These are phyloP conservation scores for Tapirus terrestris DNA, from an alignment of 2,113 vertebrate genomes.

Conservation along the genomic window DNA sequence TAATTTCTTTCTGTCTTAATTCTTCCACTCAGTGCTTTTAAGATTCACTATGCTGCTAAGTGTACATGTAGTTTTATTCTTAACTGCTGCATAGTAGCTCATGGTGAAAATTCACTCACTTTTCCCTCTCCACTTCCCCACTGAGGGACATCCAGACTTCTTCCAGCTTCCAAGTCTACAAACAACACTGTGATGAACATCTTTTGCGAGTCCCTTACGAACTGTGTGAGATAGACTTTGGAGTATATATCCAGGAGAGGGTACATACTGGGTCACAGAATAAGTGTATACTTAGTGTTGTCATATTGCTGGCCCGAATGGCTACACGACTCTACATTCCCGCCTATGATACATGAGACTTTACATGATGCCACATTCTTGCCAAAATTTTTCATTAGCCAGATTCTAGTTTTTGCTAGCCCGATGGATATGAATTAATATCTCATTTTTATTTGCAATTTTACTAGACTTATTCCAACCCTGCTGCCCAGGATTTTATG, in stretches of 20 bases:
- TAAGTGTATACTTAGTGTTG: not conserved
- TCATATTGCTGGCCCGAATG: not conserved
- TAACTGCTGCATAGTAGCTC: not conserved
- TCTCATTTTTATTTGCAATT: not conserved
- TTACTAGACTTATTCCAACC: not conserved
- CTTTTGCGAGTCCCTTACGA: not conserved
- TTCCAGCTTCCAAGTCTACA: not conserved
- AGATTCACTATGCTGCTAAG: not conserved
- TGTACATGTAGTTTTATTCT: not conserved
- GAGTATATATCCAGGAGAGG: not conserved
- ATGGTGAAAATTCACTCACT: not conserved
- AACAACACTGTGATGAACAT: not conserved
- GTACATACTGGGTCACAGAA: not conserved
- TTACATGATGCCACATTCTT: not conserved
- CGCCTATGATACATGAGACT: not conserved
- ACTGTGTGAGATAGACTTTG: not conserved
- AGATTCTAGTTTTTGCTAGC: conserved; percentile 26
- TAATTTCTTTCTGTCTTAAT: not conserved
- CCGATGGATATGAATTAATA: not conserved
- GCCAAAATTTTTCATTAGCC: not conserved
- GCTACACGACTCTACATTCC: not conserved
- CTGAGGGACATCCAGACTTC: not conserved
- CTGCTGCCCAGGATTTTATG: not conserved
- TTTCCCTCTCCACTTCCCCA: not conserved
- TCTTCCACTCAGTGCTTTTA: not conserved